phyloP scores from a whole-genome alignment of 2,797 vertebrate genomes.

The Esox lucius region DNA sequence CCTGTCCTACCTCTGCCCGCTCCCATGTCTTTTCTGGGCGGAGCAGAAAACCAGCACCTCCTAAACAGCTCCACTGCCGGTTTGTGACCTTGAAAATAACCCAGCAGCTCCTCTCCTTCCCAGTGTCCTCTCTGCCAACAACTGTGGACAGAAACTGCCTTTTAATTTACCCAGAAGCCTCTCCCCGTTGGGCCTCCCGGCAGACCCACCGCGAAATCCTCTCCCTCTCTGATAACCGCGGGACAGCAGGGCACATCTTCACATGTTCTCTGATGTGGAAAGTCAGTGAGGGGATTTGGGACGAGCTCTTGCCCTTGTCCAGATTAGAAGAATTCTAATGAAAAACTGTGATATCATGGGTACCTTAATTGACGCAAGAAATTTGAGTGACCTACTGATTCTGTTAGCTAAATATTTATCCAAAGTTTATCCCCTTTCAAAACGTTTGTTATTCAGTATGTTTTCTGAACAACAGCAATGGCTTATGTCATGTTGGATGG shows the following conservation, averaged over 20 bases:
- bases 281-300: not conserved
- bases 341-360: not conserved
- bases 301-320: not conserved
- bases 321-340: not conserved
- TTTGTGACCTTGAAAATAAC: not conserved
- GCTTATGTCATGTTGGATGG: not conserved
- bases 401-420: too few species aligned
- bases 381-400: too few species aligned
- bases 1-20: not conserved
- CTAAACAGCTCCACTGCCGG: not conserved
- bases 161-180: constrained; percentile 1
- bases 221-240: not conserved
- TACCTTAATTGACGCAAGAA: too few species aligned
- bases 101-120: not conserved
- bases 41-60: not conserved
- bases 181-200: not conserved
- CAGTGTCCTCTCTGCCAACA: not conserved
- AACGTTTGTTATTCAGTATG: not conserved
- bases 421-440: not conserved
- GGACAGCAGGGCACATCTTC: not conserved
- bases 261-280: not conserved
- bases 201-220: not conserved
- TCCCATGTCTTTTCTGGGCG: not conserved
- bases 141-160: not conserved
- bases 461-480: constrained; percentile 22